A percentile compares a stretch with the other conserved stretches of the same genome.
Conservation (phyloP, 2,888 invertebrate genomes). For the Minunthozetes semirufus region DNA sequence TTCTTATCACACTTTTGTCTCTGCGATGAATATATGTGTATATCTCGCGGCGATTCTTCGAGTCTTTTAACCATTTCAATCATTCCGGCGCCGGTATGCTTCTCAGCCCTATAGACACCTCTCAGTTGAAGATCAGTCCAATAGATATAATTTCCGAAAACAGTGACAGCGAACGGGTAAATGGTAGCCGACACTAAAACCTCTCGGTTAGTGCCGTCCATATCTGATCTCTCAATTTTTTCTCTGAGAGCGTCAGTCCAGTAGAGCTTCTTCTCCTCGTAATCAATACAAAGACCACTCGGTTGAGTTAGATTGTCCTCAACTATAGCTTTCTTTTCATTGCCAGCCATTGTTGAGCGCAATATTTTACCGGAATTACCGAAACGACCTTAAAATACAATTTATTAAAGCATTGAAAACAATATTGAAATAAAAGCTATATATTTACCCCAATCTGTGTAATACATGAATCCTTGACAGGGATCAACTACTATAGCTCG, state of each 20-base stretch:
- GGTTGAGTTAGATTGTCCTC: constrained; percentile 87
- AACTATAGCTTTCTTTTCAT: constrained; percentile 76
- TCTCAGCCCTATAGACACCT: constrained; percentile 93
- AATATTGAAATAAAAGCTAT: too few species aligned
- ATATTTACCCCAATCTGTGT: constrained; percentile 77
- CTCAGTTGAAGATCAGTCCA: constrained; percentile 91
- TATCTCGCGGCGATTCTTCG: constrained; percentile 85
- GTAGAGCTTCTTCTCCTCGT: constrained; percentile 69
- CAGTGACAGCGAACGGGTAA: constrained; percentile 89
- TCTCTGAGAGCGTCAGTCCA: constrained; percentile 95
- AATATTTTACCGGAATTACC: constrained; percentile 90
- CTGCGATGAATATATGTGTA: constrained; percentile 72
- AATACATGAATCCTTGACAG: constrained; percentile 89
- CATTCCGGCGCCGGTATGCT: constrained; percentile 91
- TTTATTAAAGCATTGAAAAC: neutral
- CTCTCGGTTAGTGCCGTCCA: constrained; percentile 79
- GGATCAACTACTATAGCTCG: constrained; percentile 93
- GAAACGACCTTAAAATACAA: constrained; percentile 55
- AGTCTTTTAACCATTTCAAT: constrained; percentile 85
- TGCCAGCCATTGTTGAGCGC: constrained; percentile 92
- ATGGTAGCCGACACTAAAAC: constrained; percentile 75
- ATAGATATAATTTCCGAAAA: constrained; percentile 81
- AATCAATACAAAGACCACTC: constrained; percentile 90
- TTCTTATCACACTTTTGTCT: constrained; percentile 70
- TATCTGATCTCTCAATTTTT: constrained; percentile 83